phyloP scores from a whole-genome alignment of 2,113 vertebrate species.

The Microcebus ravelobensis region DNA sequence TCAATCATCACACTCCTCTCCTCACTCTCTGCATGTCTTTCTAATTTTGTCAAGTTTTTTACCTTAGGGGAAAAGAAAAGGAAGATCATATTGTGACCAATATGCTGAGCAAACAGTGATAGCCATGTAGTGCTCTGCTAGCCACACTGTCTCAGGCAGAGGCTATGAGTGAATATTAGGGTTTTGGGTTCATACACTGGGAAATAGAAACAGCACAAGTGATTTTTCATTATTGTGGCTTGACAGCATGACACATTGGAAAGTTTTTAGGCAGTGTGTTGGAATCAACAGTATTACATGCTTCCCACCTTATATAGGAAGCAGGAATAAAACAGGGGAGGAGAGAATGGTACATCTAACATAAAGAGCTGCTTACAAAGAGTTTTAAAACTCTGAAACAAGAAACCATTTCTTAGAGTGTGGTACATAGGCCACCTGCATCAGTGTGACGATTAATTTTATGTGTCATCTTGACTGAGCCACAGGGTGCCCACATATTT shows the following conservation, averaged over 20 bases:
- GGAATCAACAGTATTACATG: not conserved
- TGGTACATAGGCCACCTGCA: too few relatives aligned
- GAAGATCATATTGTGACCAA: not conserved
- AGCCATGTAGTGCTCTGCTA: not conserved
- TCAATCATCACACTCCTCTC: not conserved
- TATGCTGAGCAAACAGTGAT: not conserved
- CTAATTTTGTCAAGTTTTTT: not conserved
- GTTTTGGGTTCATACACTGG: not conserved
- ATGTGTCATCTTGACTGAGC: not conserved
- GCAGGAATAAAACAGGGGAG: not conserved
- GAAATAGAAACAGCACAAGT: not conserved
- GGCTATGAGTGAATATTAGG: not conserved
- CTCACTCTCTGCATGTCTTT: not conserved
- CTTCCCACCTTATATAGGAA: not conserved
- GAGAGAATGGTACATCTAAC: not conserved
- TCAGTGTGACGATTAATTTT: not conserved
- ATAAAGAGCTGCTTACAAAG: not conserved
- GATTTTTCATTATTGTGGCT: not conserved
- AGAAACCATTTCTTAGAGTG: not conserved
- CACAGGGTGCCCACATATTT: not conserved
- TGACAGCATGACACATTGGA: not conserved
- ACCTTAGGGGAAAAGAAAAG: not conserved
- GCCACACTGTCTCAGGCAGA: not conserved
- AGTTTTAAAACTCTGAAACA: not conserved
- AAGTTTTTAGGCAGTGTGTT: not conserved